phyloP scores from a whole-genome alignment of 2,113 vertebrate genomes.

The Apaloderma vittatum region DNA sequence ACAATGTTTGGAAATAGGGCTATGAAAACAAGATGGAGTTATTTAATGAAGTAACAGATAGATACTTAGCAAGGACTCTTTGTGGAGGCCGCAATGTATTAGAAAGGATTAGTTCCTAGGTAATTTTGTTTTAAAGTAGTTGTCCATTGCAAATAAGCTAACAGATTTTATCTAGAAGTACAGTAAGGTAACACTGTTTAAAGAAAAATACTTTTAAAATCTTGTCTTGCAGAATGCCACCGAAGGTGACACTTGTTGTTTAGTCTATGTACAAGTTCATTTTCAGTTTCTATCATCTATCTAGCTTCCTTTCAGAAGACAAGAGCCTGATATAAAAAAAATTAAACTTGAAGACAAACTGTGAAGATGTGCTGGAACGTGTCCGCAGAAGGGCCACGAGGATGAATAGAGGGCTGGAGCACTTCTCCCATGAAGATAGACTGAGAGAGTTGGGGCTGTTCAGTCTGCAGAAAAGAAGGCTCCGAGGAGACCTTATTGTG shows the following conservation, averaged over 20 bases:
- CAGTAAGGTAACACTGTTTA: neutral
- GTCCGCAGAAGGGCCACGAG: no score
- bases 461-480: no score
- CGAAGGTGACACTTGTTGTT: neutral
- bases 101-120: neutral
- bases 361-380: neutral
- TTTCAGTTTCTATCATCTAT: constrained; percentile 50
- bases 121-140: constrained; percentile 9
- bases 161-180: neutral
- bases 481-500: no score
- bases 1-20: neutral
- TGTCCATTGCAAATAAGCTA: constrained; percentile 2
- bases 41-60: constrained; percentile 17
- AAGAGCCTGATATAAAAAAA: constrained; percentile 57
- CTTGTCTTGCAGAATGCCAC: neutral
- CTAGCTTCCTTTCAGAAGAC: constrained; percentile 7
- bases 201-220: neutral
- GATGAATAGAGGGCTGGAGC: no score
- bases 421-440: no score
- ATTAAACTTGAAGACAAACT: no score
- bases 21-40: neutral
- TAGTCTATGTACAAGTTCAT: neutral
- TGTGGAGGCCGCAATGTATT: neutral
- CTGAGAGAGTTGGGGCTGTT: no score
- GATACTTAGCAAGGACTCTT: neutral